These are phyloP conservation scores for Corythornis leucogaster DNA, from an alignment of 2,797 vertebrate genomes.

Conservation along the genomic window DNA sequence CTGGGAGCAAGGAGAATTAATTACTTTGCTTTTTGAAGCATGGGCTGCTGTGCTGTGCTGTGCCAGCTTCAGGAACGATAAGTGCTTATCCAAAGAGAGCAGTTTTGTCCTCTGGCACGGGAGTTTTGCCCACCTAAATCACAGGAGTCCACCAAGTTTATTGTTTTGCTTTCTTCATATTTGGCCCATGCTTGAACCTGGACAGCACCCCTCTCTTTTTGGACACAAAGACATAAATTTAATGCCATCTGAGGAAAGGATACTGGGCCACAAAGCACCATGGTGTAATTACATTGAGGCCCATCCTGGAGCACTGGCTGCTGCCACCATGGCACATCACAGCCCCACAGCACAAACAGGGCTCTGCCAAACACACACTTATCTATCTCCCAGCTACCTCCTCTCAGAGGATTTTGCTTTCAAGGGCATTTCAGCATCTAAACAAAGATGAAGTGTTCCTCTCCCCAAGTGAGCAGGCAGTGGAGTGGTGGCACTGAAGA, in stretches of 20 bases:
- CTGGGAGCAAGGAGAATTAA: constrained; percentile 57
- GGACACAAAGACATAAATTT: background rate
- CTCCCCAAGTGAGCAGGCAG: rapidly evolving
- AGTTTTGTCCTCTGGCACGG: background rate
- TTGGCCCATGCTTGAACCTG: background rate
- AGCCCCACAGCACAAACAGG: background rate
- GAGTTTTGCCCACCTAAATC: background rate
- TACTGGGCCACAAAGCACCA: rapidly evolving
- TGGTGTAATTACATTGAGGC: background rate
- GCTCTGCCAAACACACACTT: background rate
- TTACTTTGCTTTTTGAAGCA: constrained; percentile 66
- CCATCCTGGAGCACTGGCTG: background rate
- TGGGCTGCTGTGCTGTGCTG: constrained; percentile 28
- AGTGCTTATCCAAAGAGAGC: background rate
- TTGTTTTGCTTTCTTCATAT: background rate
- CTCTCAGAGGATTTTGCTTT: background rate
- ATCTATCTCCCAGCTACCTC: background rate
- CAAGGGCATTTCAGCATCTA: constrained; percentile 1
- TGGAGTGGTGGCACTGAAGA: background rate
- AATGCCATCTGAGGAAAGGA: background rate
- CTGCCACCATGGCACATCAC: rapidly evolving
- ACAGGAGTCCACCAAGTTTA: background rate
- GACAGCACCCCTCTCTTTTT: background rate
- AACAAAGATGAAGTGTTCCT: background rate
- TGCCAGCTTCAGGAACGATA: constrained; percentile 31